Conservation (phyloP, 2,888 invertebrate species). For the Syritta pipiens region DNA sequence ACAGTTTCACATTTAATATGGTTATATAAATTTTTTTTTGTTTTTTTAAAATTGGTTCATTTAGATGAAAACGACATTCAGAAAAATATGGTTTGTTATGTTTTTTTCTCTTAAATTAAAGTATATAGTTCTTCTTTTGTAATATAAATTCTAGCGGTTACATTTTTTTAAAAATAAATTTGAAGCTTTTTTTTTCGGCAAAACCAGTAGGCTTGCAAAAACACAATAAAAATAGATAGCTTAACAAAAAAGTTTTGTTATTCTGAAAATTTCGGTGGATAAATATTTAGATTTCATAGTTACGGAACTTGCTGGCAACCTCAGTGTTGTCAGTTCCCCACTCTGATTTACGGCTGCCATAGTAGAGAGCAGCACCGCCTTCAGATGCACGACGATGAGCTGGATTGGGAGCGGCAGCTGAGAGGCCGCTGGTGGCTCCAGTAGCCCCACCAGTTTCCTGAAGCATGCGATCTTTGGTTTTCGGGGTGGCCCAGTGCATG, state of each 20-base stretch:
- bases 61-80: constrained; percentile 68
- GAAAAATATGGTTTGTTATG: constrained; percentile 49
- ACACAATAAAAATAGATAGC: constrained; percentile 16
- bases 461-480: constrained; percentile 94
- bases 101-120: not conserved
- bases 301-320: constrained; percentile 92
- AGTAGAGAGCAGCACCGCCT: constrained; percentile 90
- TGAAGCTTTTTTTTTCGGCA: not conserved
- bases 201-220: constrained; percentile 15
- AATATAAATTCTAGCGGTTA: constrained; percentile 70
- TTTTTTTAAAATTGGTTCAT: constrained; percentile 73
- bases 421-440: constrained; percentile 81
- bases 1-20: constrained; percentile 51
- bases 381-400: constrained; percentile 89
- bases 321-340: constrained; percentile 89
- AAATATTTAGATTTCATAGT: constrained; percentile 91
- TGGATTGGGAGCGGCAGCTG: constrained; percentile 81
- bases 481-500: constrained; percentile 95
- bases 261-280: constrained; percentile 41
- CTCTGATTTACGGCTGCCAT: constrained; percentile 81
- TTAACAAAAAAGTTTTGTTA: constrained; percentile 16
- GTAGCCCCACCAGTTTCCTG: constrained; percentile 80
- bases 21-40: constrained; percentile 22
- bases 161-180: constrained; percentile 42
- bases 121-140: constrained; percentile 20